phyloP scores from a whole-genome alignment of 2,888 invertebrate genomes.

The Coenonympha glycerion region DNA sequence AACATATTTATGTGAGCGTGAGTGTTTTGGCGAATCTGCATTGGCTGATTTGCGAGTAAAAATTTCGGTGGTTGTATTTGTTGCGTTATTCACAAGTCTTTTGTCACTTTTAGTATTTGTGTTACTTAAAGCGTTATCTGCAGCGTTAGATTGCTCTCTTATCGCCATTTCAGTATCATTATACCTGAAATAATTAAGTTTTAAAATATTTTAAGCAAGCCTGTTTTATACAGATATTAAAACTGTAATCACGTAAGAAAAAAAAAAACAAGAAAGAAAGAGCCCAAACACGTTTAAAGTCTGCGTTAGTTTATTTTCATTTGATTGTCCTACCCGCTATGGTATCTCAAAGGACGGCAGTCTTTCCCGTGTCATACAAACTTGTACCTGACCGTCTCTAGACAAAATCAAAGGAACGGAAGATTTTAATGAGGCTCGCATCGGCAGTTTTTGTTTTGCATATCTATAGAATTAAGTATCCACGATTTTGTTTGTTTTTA shows the following conservation, averaged over 20 bases:
- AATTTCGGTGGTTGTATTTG: slow-evolving; percentile 6
- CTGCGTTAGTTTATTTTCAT: slow-evolving; percentile 29
- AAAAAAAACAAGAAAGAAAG: slow-evolving; percentile 16
- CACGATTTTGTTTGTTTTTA: slow-evolving; percentile 32
- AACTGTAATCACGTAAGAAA: not conserved
- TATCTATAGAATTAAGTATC: slow-evolving; percentile 33
- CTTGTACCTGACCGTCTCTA: slow-evolving; percentile 57
- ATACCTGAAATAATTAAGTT: slow-evolving; percentile 23
- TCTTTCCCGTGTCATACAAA: slow-evolving; percentile 44
- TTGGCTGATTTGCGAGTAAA: too few relatives aligned
- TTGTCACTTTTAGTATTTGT: slow-evolving; percentile 6
- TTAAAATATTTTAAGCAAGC: slow-evolving; percentile 5
- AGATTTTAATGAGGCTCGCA: slow-evolving; percentile 75
- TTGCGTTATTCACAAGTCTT: slow-evolving; percentile 17
- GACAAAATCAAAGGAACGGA: slow-evolving; percentile 71
- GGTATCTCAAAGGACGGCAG: slow-evolving; percentile 49
- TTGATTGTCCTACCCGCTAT: slow-evolving; percentile 36
- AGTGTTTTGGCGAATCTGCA: not conserved
- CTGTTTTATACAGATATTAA: not conserved
- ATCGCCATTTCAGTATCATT: slow-evolving; percentile 17
- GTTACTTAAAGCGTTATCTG: slow-evolving; percentile 28
- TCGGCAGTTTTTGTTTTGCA: slow-evolving; percentile 60
- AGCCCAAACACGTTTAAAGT: slow-evolving; percentile 23
- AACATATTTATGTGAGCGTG: not conserved
- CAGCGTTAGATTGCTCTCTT: slow-evolving; percentile 21